Base-by-base conservation (phyloP, 2,888 invertebrate genomes). In the Parasteatoda lunata region DNA sequence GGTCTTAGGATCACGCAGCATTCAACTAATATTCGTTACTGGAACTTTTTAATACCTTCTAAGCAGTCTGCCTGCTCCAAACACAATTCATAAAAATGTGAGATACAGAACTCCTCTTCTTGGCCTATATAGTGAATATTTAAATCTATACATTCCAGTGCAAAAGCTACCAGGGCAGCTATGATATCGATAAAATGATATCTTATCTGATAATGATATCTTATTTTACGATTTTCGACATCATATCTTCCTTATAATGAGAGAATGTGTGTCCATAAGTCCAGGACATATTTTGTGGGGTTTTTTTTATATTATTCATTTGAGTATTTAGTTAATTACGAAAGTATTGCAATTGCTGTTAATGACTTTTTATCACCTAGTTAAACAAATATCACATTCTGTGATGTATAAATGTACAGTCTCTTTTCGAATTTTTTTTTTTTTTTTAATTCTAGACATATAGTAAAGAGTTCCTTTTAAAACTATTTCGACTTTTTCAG, bases 101-200 rank as follows among this genome's bases (percentile, higher is more conserved):
- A n/a, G 9, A 59, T 59, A 9, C 59, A 59, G 71, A 59, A 72
- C 59, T 54, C 75, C 52, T 82, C 83, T 77, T 84, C 83, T 84
- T 84, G 83, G 83, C 83, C 83, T 49, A 77, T n/a, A 76, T 83
- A 84, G 83, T 77, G 72, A 77, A 70, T 77, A 77, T 77, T 77
- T 77, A 77, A 84, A 77, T 84, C 77, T 84, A 54, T 77, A 72
- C 77, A 84, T 66, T 84, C 83, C 30, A 77, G 77, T 84, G 83
- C 83, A 84, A 80, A 84, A 71, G 71, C 59, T 77, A 70, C 48
- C 77, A 72, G 66, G 77, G 83, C 47, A 77, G 77, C 30, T 77
- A 77, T 77, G 77, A 72, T 84, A 51, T 66, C 73, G 47, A 47
- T 15, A 77, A 52, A 9, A 68, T n/a, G n/a, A n/a, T 11, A 48